Conservation (phyloP, 2,113 vertebrate species). For the Ictidomys tridecemlineatus region DNA sequence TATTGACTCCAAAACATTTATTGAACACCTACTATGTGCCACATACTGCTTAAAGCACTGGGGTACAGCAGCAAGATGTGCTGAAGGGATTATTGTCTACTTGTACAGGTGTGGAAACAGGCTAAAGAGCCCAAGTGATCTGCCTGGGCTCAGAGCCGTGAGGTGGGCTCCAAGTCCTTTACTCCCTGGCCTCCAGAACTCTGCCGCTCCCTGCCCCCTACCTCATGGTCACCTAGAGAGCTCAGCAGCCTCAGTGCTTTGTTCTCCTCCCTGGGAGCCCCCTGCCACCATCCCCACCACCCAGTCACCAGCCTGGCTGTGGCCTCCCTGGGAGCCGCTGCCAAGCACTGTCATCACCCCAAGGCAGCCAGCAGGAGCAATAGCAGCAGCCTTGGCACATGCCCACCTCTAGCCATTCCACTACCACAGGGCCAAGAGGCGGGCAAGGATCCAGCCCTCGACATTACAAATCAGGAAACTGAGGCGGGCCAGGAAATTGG, state of each 20-base stretch:
- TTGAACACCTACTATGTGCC: background rate
- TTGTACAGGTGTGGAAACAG: background rate
- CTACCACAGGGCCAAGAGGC: background rate
- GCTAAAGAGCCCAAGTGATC: background rate
- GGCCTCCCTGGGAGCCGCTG: background rate
- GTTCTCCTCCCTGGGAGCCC: background rate
- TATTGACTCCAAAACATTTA: background rate
- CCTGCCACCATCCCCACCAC: background rate
- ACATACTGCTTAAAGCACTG: background rate
- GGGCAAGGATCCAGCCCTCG: background rate
- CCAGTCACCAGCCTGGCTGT: background rate
- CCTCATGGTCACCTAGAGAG: background rate
- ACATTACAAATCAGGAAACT: background rate
- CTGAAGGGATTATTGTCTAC: fast-evolving
- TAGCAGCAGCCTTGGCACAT: background rate
- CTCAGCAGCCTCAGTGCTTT: background rate
- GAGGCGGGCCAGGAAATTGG: background rate
- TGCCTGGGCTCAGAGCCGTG: background rate
- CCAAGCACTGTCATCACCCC: constrained; percentile 47
- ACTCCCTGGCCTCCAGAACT: background rate
- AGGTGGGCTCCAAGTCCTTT: too few relatives aligned
- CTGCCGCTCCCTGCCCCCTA: background rate
- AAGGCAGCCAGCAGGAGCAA: background rate
- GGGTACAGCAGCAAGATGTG: too few relatives aligned
- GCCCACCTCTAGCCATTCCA: background rate